Evolutionary conservation across 2,113 vertebrate species (phyloP), one percentile per base, ranked within the genome.

Genomic region (Noctilio leporinus): DNA sequence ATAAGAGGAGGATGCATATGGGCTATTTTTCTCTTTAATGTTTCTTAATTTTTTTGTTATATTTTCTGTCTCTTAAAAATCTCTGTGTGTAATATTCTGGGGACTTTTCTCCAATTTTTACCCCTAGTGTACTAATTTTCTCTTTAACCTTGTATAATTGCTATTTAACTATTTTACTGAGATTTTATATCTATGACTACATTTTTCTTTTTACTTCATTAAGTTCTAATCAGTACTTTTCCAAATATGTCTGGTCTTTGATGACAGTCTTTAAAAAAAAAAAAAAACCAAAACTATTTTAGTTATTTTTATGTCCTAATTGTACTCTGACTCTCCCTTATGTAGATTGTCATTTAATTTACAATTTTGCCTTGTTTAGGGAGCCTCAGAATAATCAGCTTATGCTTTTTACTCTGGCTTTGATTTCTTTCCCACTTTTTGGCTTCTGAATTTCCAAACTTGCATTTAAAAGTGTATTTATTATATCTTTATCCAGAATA

Each of bases 351-450:
- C 73, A 40, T 28, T 20, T 76, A 84, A 90, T 72, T 69, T 89
- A 45, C 47, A 80, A 76, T 10, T 93, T 82, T 35, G 22, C 19
- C 22, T 1, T 92, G 49, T 20, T 92, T 90, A 80, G n/a, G 24
- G 24, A 69, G 38, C 53, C 26, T 12, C 49, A 59, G 77, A 62
- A 45, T 76, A 94, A 91, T 85, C 69, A 89, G 33, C 3, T 84
- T 72, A 40, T 55, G 76, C 12, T 78, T 87, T 86, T 81, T 33
- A 59, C 28, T 81, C 5, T 89, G n/a, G 49, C 87, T 96, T 97
- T 85, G 19, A 80, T 77, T 77, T 83, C 2, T 43, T 49, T 33
- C 93, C 90, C 51, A 10, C 19, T 76, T 86, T 89, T 26, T 84
- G 85, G 33, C 51, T 53, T 85, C 15, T 59, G 53, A 19, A 67